phyloP scores from a whole-genome alignment of 1,140 invertebrate genomes.

The Holotrichia oblita region DNA sequence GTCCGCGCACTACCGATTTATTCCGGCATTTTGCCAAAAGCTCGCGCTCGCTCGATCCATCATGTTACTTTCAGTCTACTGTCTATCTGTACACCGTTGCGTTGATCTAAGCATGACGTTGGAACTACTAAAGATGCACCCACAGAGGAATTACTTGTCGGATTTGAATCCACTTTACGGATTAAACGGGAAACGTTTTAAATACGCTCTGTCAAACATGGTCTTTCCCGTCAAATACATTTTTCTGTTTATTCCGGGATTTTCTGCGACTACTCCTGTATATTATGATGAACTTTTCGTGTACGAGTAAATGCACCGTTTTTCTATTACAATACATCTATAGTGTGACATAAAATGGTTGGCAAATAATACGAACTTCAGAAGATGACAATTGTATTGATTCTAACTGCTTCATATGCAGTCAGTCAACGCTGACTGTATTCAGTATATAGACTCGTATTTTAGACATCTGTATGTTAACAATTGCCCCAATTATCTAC shows the following conservation, averaged over 20 bases:
- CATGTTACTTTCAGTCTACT: constrained; percentile 19
- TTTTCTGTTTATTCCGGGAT: constrained; percentile 39
- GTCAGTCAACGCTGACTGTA: no score
- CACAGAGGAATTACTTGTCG: constrained; percentile 47
- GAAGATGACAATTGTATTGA: no score
- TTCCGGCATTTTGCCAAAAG: constrained; percentile 27
- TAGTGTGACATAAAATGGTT: no score
- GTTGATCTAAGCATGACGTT: constrained; percentile 25
- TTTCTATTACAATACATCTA: no score
- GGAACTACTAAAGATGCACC: constrained; percentile 43
- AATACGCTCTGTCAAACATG: constrained; percentile 48
- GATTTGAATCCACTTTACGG: constrained; percentile 51
- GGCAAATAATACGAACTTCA: no score
- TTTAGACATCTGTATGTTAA: no score
- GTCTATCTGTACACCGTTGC: constrained; percentile 12
- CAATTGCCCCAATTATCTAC: no score
- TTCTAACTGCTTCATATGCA: no score
- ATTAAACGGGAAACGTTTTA: constrained; percentile 48
- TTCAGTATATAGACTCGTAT: no score
- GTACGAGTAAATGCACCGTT: not conserved
- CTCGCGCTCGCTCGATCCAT: constrained; percentile 9
- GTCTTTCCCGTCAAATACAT: constrained; percentile 43
- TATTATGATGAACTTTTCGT: constrained; percentile 30
- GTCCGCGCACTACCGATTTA: not conserved
- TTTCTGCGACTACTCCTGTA: not conserved